phyloP scores from a whole-genome alignment of 2,797 vertebrate species.

The Ambastaia sidthimunki region DNA sequence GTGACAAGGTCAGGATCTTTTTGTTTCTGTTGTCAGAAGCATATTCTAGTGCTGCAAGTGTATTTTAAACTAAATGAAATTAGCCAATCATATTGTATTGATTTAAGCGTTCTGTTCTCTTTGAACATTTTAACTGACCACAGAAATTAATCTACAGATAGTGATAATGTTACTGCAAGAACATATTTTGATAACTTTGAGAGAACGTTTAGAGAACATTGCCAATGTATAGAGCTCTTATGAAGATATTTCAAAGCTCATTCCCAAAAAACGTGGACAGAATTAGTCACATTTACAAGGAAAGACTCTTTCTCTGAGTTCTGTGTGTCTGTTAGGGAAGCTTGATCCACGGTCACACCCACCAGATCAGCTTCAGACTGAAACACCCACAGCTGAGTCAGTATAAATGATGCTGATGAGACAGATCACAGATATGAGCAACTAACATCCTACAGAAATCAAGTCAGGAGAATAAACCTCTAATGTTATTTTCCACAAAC shows the following conservation, averaged over 20 bases:
- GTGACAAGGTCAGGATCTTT: background rate
- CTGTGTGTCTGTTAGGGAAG: slow-evolving; percentile 13
- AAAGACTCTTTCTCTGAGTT: slow-evolving; percentile 13
- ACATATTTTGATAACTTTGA: too few species aligned
- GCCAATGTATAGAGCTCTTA: background rate
- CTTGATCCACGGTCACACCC: slow-evolving; percentile 11
- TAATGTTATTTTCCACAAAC: background rate
- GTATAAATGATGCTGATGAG: background rate
- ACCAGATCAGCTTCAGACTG: slow-evolving; percentile 12
- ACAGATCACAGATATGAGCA: background rate
- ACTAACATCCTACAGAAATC: too few species aligned
- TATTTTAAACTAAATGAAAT: background rate
- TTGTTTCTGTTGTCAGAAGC: background rate
- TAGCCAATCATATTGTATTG: too few species aligned
- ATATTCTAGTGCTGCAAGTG: too few species aligned
- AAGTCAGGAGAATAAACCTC: background rate
- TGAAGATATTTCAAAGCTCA: slow-evolving; percentile 32
- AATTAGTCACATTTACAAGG: slow-evolving; percentile 22
- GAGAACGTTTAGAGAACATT: too few species aligned
- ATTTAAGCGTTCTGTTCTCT: too few species aligned
- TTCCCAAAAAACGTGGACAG: background rate
- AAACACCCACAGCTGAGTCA: slow-evolving; percentile 28
- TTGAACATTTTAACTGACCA: too few species aligned
- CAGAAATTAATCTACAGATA: too few species aligned
- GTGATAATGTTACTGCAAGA: too few species aligned